Conservation (phyloP, 2,113 vertebrate species). For the Hyperoodon ampullatus region DNA sequence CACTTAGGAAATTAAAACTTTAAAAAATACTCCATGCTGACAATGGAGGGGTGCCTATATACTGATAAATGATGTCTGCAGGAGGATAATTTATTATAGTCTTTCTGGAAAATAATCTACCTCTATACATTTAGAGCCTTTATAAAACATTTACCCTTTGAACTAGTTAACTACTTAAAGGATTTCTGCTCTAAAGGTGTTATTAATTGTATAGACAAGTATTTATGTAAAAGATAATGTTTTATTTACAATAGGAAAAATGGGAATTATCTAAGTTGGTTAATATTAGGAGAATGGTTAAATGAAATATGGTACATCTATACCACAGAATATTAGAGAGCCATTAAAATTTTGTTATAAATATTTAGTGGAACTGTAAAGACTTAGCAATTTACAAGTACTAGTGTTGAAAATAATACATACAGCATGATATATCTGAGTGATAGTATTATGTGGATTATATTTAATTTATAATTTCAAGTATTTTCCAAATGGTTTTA, state of each 20-base stretch:
- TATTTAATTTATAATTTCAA: slow-evolving; percentile 29
- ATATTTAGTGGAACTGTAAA: background rate
- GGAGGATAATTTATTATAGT: background rate
- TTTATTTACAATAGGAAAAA: background rate
- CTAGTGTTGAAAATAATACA: slow-evolving; percentile 8
- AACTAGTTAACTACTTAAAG: background rate
- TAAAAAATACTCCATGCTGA: background rate
- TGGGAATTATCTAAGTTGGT: background rate
- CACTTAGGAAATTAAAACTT: background rate
- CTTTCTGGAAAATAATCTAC: background rate
- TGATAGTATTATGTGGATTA: background rate
- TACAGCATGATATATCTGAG: background rate
- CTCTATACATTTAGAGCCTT: background rate
- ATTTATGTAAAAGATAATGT: background rate
- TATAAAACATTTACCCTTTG: background rate
- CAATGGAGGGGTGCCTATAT: background rate
- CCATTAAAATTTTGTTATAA: background rate
- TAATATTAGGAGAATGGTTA: background rate
- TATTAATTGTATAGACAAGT: background rate
- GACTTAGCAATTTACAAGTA: background rate
- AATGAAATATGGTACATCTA: background rate
- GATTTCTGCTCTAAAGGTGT: background rate
- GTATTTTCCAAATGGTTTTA: slow-evolving; percentile 28
- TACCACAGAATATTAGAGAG: background rate
- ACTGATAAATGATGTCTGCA: background rate